phyloP scores from a whole-genome alignment of 2,113 vertebrate species.

The Chloebia gouldiae region DNA sequence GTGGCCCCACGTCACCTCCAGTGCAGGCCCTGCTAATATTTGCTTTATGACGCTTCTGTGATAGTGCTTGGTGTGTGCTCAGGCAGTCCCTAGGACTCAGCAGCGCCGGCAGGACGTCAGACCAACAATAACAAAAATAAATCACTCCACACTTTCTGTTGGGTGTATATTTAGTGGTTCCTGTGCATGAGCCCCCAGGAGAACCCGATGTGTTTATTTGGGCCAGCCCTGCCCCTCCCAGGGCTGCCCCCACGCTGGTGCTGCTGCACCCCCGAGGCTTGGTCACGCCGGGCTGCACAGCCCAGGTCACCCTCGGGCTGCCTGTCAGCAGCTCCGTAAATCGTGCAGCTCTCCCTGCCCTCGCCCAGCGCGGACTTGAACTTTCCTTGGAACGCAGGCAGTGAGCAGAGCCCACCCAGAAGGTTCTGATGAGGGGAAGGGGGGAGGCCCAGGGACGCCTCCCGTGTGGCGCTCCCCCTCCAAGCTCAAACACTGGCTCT shows the following conservation, averaged over 20 bases:
- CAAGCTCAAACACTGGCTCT: neutral
- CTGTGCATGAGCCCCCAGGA: neutral
- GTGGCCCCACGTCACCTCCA: neutral
- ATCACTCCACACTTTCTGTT: constrained; percentile 42
- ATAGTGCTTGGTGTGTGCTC: neutral
- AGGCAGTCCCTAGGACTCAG: neutral
- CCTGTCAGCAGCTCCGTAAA: neutral
- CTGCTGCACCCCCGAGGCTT: fast-evolving
- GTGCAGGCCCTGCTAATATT: neutral
- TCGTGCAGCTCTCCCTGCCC: neutral
- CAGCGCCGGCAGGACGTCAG: neutral
- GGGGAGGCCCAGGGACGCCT: constrained; percentile 41
- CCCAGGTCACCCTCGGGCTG: neutral
- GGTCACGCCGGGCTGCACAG: neutral
- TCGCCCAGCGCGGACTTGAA: neutral
- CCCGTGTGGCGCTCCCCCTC: neutral
- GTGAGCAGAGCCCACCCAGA: constrained; percentile 48
- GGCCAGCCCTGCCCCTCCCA: neutral
- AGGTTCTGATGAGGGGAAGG: neutral
- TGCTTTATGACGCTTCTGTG: constrained; percentile 52
- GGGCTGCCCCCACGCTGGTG: neutral
- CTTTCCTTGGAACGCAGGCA: neutral
- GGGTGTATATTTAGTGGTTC: neutral
- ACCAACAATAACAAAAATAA: constrained; percentile 68
- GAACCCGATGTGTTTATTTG: neutral